Base-by-base conservation (phyloP, 2,113 vertebrate genomes). In the Paradisaea rubra region DNA sequence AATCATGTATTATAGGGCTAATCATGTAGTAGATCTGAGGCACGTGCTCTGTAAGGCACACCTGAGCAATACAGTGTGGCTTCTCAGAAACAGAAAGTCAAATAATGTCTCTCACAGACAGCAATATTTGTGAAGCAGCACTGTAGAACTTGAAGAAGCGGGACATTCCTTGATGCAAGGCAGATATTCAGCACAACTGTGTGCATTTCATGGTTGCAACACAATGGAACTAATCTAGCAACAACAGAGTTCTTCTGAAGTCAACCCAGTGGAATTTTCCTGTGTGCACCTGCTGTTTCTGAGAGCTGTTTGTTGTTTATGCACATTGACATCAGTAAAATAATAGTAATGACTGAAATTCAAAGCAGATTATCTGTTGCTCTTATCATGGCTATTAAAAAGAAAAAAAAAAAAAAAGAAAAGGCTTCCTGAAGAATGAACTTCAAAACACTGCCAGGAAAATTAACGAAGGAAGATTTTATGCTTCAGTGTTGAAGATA, bases 361-460 rank as follows among this genome's bases (percentile, higher is more conserved):
- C 63, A 76, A 92, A 89, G 59, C 22, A 73, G 42, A 77, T 91
- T 93, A n/a, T 74, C 45, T 80, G 31, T 70, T 94, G 66, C 33
- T 59, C 33, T 94, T 87, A 74, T 49, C 28, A 41, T 21, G 70
- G 64, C 35, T 73, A 69, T n/a, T 87, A 21, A 84, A 81, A 84
- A 59, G 35, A 1, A 25, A 57, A 52, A 45, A 37, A 24, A 3
- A 25, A 60, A 52, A 42, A 82, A 57, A 1, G 1, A 64, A 94
- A 90, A 86, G n/a, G 15, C 54, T 88, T 93, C 50, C 39, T 79
- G 86, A 82, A 91, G 63, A 87, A 81, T 86, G 65, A 79, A 79
- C 31, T 79, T 89, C 65, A 76, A 91, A 94, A 89, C 49, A 85
- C 52, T 91, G 66, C 33, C 77, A 94, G 70, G 50, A 94, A 96